Evolutionary conservation across 2,888 invertebrate species (phyloP), one percentile per base, ranked within the genome.

Genomic region (Diadegma fenestrale): DNA sequence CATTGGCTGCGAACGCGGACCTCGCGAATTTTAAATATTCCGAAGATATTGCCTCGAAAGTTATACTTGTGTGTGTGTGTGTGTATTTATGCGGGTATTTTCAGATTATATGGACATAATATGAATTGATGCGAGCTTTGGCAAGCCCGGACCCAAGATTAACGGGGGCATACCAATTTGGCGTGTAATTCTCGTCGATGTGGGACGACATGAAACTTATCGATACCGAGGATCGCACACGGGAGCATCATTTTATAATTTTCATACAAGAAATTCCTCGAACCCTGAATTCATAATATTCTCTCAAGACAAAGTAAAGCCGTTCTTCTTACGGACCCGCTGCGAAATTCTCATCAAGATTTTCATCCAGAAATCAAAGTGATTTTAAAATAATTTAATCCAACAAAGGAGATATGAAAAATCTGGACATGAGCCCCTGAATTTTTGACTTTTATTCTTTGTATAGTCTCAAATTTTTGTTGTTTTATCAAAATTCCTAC

Each of bases 1-100:
- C 68, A 61, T 73, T 51, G 43, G 37, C 26, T 43, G 51, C 26
- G 63, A 51, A 68, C 61, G 66, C 80, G 66, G 73, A 51, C 54
- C 76, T 82, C 77, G 80, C 83, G 51, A 89, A 90, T 91, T 91
- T 91, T 89, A 91, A 92, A 90, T 90, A 91, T 90, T 88, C 84
- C 88, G 72, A 84, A 86, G 87, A 89, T 89, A 89, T 89, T 88
- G 86, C 80, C 75, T 87, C 79, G 72, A 14, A 66, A 82, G 33
- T 79, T 41, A 72, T 81, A 37, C 45, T 73, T 61, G 45, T 22
- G 41, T 71, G 45, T 73, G 66, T 71, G 43, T 79, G 68, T 64
- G 43, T 48, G 8, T 30, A 64, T 45, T 51, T 19, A 12, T 41
- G 45, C 14, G 26, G 1, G 26, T 26, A 22, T 58, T 22, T 58